Percentiles rank a stretch among this genome's conserved stretches.
phyloP scores from a whole-genome alignment of 1,140 invertebrate genomes.

The Drosophila bocqueti region DNA sequence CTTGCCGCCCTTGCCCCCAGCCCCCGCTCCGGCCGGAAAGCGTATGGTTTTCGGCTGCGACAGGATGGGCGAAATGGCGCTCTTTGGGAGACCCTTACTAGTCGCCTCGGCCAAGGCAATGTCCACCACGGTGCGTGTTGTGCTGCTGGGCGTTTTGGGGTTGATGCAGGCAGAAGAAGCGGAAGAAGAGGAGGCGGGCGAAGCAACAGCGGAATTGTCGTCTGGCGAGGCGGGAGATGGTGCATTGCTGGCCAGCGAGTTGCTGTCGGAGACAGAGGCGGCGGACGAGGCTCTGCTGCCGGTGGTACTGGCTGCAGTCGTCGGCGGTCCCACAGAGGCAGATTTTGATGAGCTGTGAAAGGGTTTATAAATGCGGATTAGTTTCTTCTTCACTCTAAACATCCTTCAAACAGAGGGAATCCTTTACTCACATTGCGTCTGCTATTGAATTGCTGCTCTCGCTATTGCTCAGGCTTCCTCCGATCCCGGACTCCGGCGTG shows the following conservation, averaged over 20 bases:
- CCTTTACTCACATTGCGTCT: slow-evolving; percentile 69
- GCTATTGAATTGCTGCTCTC: slow-evolving; percentile 77
- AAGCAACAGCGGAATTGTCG: slow-evolving; percentile 25
- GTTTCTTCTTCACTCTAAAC: not conserved
- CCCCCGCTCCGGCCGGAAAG: slow-evolving; percentile 87
- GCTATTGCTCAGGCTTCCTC: slow-evolving; percentile 79
- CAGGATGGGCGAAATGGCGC: slow-evolving; percentile 88
- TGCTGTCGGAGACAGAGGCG: slow-evolving; percentile 50
- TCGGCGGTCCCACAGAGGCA: slow-evolving; percentile 43
- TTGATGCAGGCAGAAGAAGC: slow-evolving; percentile 7
- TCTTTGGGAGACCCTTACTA: slow-evolving; percentile 70
- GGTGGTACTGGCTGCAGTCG: slow-evolving; percentile 32
- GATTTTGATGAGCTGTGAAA: slow-evolving; percentile 55
- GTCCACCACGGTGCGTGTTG: slow-evolving; percentile 61
- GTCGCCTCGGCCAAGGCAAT: slow-evolving; percentile 59
- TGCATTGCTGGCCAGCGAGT: slow-evolving; percentile 60
- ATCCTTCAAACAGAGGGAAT: not conserved
- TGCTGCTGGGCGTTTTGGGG: slow-evolving; percentile 18
- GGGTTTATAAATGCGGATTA: not conserved
- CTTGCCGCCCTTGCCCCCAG: slow-evolving; percentile 77
- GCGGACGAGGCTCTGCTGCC: slow-evolving; percentile 42
- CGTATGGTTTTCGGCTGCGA: slow-evolving; percentile 92
- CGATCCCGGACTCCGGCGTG: slow-evolving; percentile 80
- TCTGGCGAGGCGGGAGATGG: slow-evolving; percentile 63
- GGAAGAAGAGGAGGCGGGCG: slow-evolving; percentile 17